Conservation (phyloP, 2,888 invertebrate genomes). For the Cosmia trapezina region DNA sequence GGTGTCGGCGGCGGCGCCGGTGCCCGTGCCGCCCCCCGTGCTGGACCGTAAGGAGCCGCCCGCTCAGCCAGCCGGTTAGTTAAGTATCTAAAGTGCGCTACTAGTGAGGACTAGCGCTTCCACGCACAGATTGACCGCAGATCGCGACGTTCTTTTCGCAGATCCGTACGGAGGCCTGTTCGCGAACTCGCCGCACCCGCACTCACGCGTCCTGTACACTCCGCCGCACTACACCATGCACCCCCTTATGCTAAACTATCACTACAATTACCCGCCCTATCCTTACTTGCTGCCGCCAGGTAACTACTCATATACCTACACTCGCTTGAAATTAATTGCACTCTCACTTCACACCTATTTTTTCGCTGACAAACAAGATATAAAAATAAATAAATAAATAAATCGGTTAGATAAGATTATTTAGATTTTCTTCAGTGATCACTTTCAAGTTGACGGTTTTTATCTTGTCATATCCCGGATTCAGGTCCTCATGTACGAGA, state of each 20-base stretch:
- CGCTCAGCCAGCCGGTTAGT: constrained; percentile 90
- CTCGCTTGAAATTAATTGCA: constrained; percentile 58
- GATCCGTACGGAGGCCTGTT: constrained; percentile 87
- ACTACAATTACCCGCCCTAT: constrained; percentile 87
- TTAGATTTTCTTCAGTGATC: constrained; percentile 17
- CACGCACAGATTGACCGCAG: constrained; percentile 78
- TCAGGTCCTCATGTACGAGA: constrained; percentile 30
- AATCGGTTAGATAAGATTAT: background rate
- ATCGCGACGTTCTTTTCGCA: constrained; percentile 83
- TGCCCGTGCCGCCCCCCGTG: constrained; percentile 82
- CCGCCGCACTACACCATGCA: constrained; percentile 89
- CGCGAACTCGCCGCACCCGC: constrained; percentile 85
- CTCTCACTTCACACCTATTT: constrained; percentile 25
- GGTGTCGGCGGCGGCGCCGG: constrained; percentile 89
- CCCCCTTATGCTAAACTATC: constrained; percentile 87
- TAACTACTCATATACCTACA: constrained; percentile 74
- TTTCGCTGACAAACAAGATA: background rate
- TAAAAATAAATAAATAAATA: no score
- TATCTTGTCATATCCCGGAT: constrained; percentile 8
- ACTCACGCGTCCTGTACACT: constrained; percentile 87
- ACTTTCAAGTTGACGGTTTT: constrained; percentile 1
- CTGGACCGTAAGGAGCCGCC: constrained; percentile 90
- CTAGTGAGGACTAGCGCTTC: constrained; percentile 87
- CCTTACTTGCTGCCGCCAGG: constrained; percentile 88
- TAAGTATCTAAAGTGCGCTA: constrained; percentile 89